These are phyloP conservation scores for Dasypogon diadema DNA, from an alignment of 2,888 invertebrate species.

Conservation along the genomic window DNA sequence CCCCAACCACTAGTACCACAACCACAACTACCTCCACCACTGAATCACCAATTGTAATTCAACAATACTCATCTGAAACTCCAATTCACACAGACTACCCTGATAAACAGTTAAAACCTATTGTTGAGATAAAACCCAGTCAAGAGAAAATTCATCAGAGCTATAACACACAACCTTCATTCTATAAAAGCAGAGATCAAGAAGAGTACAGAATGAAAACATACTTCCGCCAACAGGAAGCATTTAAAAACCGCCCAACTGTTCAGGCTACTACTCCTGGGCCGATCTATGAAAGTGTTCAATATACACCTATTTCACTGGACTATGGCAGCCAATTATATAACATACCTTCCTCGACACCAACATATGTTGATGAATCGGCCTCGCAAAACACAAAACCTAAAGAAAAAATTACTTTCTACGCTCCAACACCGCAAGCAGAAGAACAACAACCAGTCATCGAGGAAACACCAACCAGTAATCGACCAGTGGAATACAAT, in stretches of 20 bases:
- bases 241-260: slow-evolving; percentile 65
- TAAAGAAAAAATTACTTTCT: slow-evolving; percentile 63
- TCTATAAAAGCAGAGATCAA: slow-evolving; percentile 55
- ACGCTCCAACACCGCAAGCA: slow-evolving; percentile 49
- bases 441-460: slow-evolving; percentile 44
- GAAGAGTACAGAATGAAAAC: slow-evolving; percentile 67
- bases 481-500: slow-evolving; percentile 57
- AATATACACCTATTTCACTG: slow-evolving; percentile 63
- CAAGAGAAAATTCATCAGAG: slow-evolving; percentile 58
- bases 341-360: slow-evolving; percentile 59
- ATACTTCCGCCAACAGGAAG: slow-evolving; percentile 67
- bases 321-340: slow-evolving; percentile 61
- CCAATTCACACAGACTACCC: not conserved
- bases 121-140: not conserved
- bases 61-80: slow-evolving; percentile 4
- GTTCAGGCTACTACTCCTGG: slow-evolving; percentile 58
- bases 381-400: slow-evolving; percentile 58
- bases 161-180: slow-evolving; percentile 56
- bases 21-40: slow-evolving; percentile 67
- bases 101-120: not conserved
- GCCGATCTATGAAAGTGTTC: slow-evolving; percentile 63
- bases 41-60: slow-evolving; percentile 56
- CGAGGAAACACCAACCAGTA: not conserved
- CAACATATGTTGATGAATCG: slow-evolving; percentile 58
- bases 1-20: slow-evolving; percentile 69